Conservation (phyloP, 2,113 vertebrate species). For the Leucopsar rothschildi region DNA sequence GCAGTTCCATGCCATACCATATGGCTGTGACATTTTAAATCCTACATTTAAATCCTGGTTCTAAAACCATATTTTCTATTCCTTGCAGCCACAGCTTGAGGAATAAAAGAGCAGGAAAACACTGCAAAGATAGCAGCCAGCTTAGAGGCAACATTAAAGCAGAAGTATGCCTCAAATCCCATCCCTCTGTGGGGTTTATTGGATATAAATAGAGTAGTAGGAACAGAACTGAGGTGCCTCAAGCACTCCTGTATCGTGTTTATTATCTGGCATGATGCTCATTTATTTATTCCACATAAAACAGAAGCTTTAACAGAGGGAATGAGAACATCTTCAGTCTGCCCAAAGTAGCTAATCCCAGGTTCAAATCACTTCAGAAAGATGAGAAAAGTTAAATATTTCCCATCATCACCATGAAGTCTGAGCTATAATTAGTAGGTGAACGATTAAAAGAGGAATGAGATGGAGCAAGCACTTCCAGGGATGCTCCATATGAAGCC, state of each 20-base stretch:
- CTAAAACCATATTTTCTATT: conserved; percentile 8
- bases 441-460: neutral
- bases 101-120: neutral
- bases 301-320: neutral
- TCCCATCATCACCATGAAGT: neutral
- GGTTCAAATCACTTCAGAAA: conserved; percentile 14
- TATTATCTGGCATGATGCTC: conserved; percentile 1
- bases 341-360: conserved; percentile 3
- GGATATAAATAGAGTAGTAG: conserved; percentile 30
- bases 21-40: neutral
- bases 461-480: neutral
- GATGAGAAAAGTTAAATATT: conserved; percentile 28
- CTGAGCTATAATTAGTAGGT: conserved; percentile 22
- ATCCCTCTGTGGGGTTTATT: neutral
- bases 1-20: neutral
- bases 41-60: neutral
- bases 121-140: neutral
- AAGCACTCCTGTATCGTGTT: conserved; percentile 3
- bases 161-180: conserved; percentile 10
- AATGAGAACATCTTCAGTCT: conserved; percentile 17
- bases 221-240: neutral
- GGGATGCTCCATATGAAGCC: neutral
- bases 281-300: conserved; percentile 39
- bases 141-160: conserved; percentile 22
- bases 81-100: neutral